These are phyloP conservation scores for Bufo gargarizans DNA, from an alignment of 2,113 vertebrate genomes.

Conservation along the genomic window DNA sequence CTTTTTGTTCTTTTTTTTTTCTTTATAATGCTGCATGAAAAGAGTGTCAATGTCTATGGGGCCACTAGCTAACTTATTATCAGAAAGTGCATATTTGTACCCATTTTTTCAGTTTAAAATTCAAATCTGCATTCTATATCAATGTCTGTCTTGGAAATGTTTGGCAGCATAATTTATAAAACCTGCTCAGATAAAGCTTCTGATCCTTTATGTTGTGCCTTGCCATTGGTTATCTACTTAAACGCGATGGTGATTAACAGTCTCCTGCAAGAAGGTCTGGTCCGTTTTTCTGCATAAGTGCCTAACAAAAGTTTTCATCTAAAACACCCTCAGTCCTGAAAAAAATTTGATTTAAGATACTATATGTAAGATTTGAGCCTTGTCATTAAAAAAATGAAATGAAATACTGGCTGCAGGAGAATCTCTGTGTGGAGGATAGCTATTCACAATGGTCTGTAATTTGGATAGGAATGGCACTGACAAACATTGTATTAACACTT, in stretches of 20 bases:
- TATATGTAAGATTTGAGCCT: not conserved
- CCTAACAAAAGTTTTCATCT: not conserved
- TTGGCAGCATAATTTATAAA: conserved; percentile 37
- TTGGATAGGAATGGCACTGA: not conserved
- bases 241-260: not conserved
- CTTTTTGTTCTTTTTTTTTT: not conserved
- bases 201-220: conserved; percentile 9
- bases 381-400: not conserved
- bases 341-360: not conserved
- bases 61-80: conserved; percentile 18
- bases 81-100: conserved; percentile 19
- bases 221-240: not conserved
- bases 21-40: conserved; percentile 45
- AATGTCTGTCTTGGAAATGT: conserved; percentile 33
- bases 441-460: not conserved
- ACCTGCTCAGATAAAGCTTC: conserved; percentile 18
- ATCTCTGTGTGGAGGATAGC: not conserved
- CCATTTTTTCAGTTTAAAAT: conserved; percentile 25
- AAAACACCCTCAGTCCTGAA: not conserved
- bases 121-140: conserved; percentile 4
- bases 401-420: not conserved
- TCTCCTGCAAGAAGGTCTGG: not conserved
- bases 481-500: not conserved
- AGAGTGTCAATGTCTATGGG: conserved; percentile 40
- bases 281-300: not conserved